Evolutionary conservation across 2,888 invertebrate species (phyloP).

Genomic region (Choreutis nemorana): DNA sequence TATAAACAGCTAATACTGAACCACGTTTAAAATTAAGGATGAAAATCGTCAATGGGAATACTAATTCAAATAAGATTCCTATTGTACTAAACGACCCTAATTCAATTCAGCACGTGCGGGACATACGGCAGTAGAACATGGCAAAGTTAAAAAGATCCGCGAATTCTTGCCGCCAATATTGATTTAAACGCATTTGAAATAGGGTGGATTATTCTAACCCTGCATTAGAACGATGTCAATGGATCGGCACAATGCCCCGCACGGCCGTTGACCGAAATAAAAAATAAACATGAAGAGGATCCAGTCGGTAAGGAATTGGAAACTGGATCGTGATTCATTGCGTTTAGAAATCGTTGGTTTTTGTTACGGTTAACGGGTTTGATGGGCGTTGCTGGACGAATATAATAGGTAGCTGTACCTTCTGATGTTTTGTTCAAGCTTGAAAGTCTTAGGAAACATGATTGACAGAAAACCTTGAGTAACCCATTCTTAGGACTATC

Average conservation of each 20-base stretch:
- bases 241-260: conserved; percentile 41
- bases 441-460: no score
- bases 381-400: no score
- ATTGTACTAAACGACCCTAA: conserved; percentile 5
- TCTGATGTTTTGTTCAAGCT: no score
- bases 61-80: background rate
- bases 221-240: conserved; percentile 50
- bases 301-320: conserved; percentile 34
- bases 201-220: conserved; percentile 37
- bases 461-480: no score
- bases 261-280: conserved; percentile 59
- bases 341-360: conserved; percentile 1
- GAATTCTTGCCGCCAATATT: no score
- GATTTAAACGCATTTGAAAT: conserved; percentile 20
- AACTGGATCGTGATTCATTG: conserved; percentile 36
- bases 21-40: no score
- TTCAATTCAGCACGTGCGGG: conserved; percentile 14
- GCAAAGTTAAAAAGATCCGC: conserved; percentile 8
- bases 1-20: no score
- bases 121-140: conserved; percentile 12
- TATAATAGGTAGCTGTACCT: no score
- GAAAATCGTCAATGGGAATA: no score
- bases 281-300: conserved; percentile 39
- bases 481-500: no score
- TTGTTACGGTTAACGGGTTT: conserved; percentile 3